Percentiles rank a stretch among this genome's conserved stretches.
These are phyloP conservation scores for Lipophrys pholis DNA, from an alignment of 2,113 vertebrate species.

Conservation along the genomic window DNA sequence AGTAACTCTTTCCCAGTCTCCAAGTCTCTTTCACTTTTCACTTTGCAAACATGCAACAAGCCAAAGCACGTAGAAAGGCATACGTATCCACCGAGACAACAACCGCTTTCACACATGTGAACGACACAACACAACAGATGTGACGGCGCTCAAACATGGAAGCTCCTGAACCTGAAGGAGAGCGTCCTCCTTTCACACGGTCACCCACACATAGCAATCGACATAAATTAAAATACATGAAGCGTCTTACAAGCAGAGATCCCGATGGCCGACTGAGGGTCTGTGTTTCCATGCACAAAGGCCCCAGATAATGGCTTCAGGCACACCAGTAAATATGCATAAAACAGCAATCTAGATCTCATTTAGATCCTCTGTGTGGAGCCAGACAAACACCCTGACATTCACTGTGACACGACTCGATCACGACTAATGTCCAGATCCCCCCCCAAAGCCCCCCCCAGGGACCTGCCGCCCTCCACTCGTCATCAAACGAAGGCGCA, in stretches of 20 bases:
- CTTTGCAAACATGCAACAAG: constrained; percentile 50
- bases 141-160: not conserved
- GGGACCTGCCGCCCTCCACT: constrained; percentile 23
- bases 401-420: not conserved
- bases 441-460: constrained; percentile 8
- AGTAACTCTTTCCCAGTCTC: constrained; percentile 68
- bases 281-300: too few relatives aligned
- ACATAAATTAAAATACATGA: constrained; percentile 16
- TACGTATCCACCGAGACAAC: not conserved
- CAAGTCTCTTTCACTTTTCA: constrained; percentile 66
- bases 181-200: constrained; percentile 9
- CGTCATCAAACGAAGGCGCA: constrained; percentile 38
- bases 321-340: not conserved
- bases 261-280: not conserved
- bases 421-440: constrained; percentile 59
- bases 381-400: constrained; percentile 26
- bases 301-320: not conserved
- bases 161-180: too few relatives aligned
- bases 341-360: constrained; percentile 4
- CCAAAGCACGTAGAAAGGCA: constrained; percentile 18
- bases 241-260: constrained; percentile 3
- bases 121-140: constrained; percentile 14
- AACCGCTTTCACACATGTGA: constrained; percentile 14
- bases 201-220: too few relatives aligned
- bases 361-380: constrained; percentile 30